Evolutionary conservation across 2,113 vertebrate genomes (phyloP), one percentile per base, ranked within the genome.

Genomic region (Oryzias woworae): DNA sequence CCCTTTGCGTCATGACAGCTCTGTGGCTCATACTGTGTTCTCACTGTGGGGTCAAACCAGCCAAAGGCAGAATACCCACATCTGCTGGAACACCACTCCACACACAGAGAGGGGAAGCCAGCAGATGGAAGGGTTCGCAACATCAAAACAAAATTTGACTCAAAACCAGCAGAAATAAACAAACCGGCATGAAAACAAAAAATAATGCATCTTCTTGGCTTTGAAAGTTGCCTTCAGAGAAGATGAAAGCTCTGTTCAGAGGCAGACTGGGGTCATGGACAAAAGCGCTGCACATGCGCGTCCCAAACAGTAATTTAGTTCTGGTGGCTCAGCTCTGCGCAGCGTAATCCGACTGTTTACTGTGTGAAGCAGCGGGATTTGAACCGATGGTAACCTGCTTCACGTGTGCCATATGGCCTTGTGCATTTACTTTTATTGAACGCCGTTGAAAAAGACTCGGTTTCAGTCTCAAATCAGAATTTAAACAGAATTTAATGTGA

Each of bases 261-360:
- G 69, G 75, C 63, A 80, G 63, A 87, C 83, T 71, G 77, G 75
- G 85, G 81, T 85, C 83, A 71, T 7, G 57, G 51, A 62, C 63
- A 66, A 24, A 66, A 24, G 67, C 43, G 46, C 42, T 22, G 46
- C 43, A 12, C 70, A 60, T 53, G 69, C 16, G 64, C 20, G 64
- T 31, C 47, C 24, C 53, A 65, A 53, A 46, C 23, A 58, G 51
- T 59, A 71, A 47, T 16, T 78, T 44, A 56, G 57, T 55, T 36
- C 44, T 14, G 46, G 64, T 16, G 12, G 54, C 69, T 36, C 24
- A 67, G 62, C 53, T 48, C 46, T 62, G 53, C 17, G 14, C 50
- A 14, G 45, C 15, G 42, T 75, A 77, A 81, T 83, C 66, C 77
- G 42, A 61, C 73, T 75, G 73, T 81, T 81, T 73, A 72, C 42